phyloP scores from a whole-genome alignment of 2,888 invertebrate genomes.

The Agrochola macilenta region DNA sequence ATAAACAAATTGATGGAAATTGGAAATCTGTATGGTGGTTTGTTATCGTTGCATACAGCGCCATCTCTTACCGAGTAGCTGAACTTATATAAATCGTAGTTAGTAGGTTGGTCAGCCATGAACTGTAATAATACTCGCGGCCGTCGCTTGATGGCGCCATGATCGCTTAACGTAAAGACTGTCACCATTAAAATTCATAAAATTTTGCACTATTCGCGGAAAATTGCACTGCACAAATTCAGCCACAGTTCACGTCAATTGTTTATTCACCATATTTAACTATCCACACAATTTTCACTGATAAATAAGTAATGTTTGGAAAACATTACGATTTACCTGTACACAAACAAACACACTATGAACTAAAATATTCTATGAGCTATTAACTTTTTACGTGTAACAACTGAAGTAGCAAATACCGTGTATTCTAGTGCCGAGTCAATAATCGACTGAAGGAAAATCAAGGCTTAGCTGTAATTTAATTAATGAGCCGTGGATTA shows the following conservation, averaged over 20 bases:
- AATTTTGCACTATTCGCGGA: slow-evolving; percentile 70
- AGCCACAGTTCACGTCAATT: slow-evolving; percentile 53
- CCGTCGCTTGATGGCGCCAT: slow-evolving; percentile 91
- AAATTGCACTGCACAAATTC: slow-evolving; percentile 60
- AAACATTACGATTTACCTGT: slow-evolving; percentile 61
- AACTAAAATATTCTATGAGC: slow-evolving; percentile 28
- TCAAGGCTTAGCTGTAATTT: slow-evolving; percentile 85
- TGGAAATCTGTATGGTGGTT: neutral
- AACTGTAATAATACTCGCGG: slow-evolving; percentile 88
- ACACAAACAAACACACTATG: slow-evolving; percentile 34
- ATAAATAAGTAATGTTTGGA: slow-evolving; percentile 53
- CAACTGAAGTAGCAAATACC: slow-evolving; percentile 66
- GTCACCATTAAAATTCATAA: slow-evolving; percentile 92
- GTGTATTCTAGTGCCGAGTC: slow-evolving; percentile 77
- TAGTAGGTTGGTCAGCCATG: slow-evolving; percentile 77
- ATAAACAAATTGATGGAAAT: neutral
- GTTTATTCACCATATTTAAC: slow-evolving; percentile 47
- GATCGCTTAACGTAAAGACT: slow-evolving; percentile 91
- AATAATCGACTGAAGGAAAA: slow-evolving; percentile 87
- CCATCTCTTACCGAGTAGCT: slow-evolving; percentile 89
- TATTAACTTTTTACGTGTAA: slow-evolving; percentile 33
- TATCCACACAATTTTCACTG: slow-evolving; percentile 32
- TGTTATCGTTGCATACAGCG: slow-evolving; percentile 66
- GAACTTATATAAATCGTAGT: slow-evolving; percentile 74
- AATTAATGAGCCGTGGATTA: slow-evolving; percentile 86